Percentiles rank a stretch among this genome's conserved stretches.
These are phyloP conservation scores for Phoenicopterus ruber DNA, from an alignment of 2,113 vertebrate genomes.

Conservation along the genomic window DNA sequence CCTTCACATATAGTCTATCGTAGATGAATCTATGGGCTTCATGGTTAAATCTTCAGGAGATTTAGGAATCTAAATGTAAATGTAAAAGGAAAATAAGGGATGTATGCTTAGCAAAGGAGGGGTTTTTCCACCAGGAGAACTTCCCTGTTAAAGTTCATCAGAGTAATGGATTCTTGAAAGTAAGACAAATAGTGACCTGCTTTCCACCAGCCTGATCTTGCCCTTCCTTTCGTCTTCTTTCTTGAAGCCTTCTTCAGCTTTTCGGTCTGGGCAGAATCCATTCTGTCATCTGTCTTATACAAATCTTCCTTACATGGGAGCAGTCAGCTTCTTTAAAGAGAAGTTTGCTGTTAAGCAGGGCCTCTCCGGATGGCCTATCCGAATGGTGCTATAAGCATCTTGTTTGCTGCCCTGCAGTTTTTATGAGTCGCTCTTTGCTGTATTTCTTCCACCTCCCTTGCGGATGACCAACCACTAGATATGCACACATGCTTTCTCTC, in stretches of 20 bases:
- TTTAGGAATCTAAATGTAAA: too few species aligned
- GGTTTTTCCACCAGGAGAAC: neutral
- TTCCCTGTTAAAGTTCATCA: neutral
- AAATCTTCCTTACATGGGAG: neutral
- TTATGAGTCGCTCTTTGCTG: neutral
- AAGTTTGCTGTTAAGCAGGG: neutral
- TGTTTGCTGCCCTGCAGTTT: neutral
- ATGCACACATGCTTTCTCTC: neutral
- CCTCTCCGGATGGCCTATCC: neutral
- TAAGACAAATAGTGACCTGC: neutral
- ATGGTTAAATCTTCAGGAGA: neutral
- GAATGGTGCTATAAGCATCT: neutral
- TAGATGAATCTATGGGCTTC: neutral
- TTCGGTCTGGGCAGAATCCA: neutral
- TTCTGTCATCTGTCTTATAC: neutral
- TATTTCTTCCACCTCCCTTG: neutral
- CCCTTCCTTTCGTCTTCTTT: neutral
- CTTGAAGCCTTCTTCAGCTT: neutral
- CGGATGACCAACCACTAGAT: neutral
- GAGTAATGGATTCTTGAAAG: neutral
- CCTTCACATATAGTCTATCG: neutral
- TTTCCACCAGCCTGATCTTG: neutral
- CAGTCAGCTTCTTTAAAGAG: neutral
- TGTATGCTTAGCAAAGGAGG: neutral
- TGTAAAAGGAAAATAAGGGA: neutral